phyloP scores from a whole-genome alignment of 2,113 vertebrate species.

The Oostethus manadensis region DNA sequence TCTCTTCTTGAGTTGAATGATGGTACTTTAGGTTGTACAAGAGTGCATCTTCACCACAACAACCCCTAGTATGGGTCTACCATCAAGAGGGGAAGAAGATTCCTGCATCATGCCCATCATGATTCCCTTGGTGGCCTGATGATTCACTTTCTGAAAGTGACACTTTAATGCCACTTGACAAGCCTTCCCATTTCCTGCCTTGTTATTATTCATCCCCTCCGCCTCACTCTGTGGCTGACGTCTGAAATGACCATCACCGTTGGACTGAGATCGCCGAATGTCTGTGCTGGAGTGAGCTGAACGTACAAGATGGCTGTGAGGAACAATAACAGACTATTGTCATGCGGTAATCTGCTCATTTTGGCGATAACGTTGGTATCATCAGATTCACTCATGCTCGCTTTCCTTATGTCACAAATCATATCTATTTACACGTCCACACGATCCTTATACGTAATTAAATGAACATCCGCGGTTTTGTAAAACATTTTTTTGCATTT shows the following conservation, averaged over 20 bases:
- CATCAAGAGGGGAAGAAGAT: not conserved
- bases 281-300: constrained; percentile 13
- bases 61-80: not conserved
- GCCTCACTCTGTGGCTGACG: constrained; percentile 10
- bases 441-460: too few relatives aligned
- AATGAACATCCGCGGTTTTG: too few relatives aligned
- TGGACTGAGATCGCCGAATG: constrained; percentile 21
- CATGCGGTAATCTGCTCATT: not conserved
- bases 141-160: constrained; percentile 33
- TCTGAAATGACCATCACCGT: constrained; percentile 35
- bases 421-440: not conserved
- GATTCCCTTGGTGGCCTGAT: not conserved
- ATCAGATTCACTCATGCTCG: not conserved
- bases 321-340: constrained; percentile 17
- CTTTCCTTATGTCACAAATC: not conserved
- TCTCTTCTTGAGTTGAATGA: not conserved
- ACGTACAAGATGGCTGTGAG: constrained; percentile 7
- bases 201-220: constrained; percentile 30
- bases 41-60: constrained; percentile 5
- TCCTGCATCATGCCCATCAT: not conserved
- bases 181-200: constrained; percentile 33
- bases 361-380: not conserved
- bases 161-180: constrained; percentile 43
- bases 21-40: not conserved
- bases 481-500: not conserved